Conservation (phyloP, 2,888 invertebrate genomes). For the Ypsolopha sequella region DNA sequence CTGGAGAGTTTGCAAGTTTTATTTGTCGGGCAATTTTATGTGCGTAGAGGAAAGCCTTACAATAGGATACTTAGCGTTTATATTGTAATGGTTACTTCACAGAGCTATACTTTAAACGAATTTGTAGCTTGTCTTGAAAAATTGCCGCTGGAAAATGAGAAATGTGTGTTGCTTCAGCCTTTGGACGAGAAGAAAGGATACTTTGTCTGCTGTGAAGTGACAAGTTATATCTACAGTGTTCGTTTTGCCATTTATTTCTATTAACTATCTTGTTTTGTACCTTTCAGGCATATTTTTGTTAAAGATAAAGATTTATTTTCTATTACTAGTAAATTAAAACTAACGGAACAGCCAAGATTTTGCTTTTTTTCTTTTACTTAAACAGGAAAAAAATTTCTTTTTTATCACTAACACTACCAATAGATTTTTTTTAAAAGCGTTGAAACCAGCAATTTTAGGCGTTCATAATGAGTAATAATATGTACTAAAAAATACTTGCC, state of each 20-base stretch:
- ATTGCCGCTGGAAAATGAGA: not conserved
- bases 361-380: no score
- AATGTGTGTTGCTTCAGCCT: no score
- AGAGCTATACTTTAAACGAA: not conserved
- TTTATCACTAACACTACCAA: no score
- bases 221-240: no score
- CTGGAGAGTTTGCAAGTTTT: constrained; percentile 5
- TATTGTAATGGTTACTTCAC: not conserved
- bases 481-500: constrained; percentile 77
- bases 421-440: no score
- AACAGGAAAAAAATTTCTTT: no score
- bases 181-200: no score
- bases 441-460: no score
- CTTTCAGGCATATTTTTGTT: not conserved
- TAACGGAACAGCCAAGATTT: not conserved
- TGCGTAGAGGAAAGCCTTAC: constrained; percentile 4
- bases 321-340: not conserved
- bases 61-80: constrained; percentile 5
- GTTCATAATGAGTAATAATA: no score
- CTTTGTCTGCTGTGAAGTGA: no score
- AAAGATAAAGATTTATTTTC: not conserved
- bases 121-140: not conserved
- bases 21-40: constrained; percentile 1
- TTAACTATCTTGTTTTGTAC: no score
- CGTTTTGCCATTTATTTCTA: no score